These are phyloP conservation scores for Protodeltote pygarga DNA, from an alignment of 2,888 invertebrate species.

Conservation along the genomic window DNA sequence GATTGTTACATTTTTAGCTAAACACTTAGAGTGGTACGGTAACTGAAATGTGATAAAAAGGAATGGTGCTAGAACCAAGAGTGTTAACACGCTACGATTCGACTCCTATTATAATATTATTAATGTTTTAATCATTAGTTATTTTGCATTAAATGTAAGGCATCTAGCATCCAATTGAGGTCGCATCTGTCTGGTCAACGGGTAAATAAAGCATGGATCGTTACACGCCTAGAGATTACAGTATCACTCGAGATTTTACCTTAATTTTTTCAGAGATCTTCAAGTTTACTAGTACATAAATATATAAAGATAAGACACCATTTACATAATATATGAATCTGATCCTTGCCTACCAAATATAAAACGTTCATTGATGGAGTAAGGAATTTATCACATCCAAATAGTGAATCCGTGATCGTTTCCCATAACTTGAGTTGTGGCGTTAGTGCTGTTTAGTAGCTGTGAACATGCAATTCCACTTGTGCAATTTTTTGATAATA, in stretches of 20 bases:
- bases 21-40: slow-evolving; percentile 88
- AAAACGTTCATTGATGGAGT: slow-evolving; percentile 64
- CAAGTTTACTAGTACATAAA: slow-evolving; percentile 80
- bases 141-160: slow-evolving; percentile 82
- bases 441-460: slow-evolving; percentile 80
- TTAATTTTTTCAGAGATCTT: slow-evolving; percentile 79
- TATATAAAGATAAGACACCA: slow-evolving; percentile 77
- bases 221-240: slow-evolving; percentile 80
- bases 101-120: slow-evolving; percentile 85
- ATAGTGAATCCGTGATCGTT: slow-evolving; percentile 70
- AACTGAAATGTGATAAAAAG: slow-evolving; percentile 88
- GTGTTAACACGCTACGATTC: slow-evolving; percentile 87
- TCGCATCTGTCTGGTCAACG: slow-evolving; percentile 76
- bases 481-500: slow-evolving; percentile 86
- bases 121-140: slow-evolving; percentile 84
- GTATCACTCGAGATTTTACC: slow-evolving; percentile 85
- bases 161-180: slow-evolving; percentile 84
- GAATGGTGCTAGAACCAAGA: slow-evolving; percentile 88
- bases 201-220: slow-evolving; percentile 67
- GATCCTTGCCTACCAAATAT: slow-evolving; percentile 79
- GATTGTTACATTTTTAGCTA: slow-evolving; percentile 87
- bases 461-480: slow-evolving; percentile 86
- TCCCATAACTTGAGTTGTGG: slow-evolving; percentile 71
- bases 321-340: slow-evolving; percentile 71
- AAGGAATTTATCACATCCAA: slow-evolving; percentile 65